A percentile compares a stretch with the other conserved stretches of the same genome.
phyloP scores from a whole-genome alignment of 2,797 vertebrate species.

The Sciurus carolinensis region DNA sequence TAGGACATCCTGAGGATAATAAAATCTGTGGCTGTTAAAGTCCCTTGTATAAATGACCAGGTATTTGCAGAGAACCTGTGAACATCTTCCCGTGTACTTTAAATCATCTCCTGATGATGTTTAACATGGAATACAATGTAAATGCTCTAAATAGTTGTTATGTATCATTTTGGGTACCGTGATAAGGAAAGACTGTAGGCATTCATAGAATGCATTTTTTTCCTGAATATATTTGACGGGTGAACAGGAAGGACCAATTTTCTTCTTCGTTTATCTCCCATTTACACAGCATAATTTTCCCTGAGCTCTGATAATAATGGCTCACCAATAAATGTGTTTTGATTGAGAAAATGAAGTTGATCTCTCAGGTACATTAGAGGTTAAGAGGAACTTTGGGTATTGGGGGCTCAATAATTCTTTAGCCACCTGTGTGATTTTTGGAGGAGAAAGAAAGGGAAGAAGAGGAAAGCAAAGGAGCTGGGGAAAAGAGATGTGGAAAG shows the following conservation, averaged over 20 bases:
- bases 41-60: not conserved
- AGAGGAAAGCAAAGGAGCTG: accelerated
- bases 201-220: not conserved
- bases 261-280: not conserved
- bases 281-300: constrained; percentile 15
- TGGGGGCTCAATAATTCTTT: not conserved
- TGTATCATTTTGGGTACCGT: not conserved
- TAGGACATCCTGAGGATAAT: too few species aligned
- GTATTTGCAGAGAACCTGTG: not conserved
- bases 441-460: not conserved
- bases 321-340: not conserved
- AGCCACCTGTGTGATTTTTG: not conserved
- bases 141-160: not conserved
- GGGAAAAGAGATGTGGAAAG: not conserved
- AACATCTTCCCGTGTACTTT: not conserved
- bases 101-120: too few species aligned
- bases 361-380: not conserved
- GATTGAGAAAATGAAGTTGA: not conserved
- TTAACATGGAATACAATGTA: not conserved
- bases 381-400: not conserved
- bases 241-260: not conserved
- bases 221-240: not conserved
- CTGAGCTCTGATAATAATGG: not conserved
- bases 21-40: not conserved
- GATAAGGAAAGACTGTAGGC: not conserved